These are phyloP conservation scores for Gallinago paraguaiae DNA, from an alignment of 2,113 vertebrate species.

Conservation along the genomic window DNA sequence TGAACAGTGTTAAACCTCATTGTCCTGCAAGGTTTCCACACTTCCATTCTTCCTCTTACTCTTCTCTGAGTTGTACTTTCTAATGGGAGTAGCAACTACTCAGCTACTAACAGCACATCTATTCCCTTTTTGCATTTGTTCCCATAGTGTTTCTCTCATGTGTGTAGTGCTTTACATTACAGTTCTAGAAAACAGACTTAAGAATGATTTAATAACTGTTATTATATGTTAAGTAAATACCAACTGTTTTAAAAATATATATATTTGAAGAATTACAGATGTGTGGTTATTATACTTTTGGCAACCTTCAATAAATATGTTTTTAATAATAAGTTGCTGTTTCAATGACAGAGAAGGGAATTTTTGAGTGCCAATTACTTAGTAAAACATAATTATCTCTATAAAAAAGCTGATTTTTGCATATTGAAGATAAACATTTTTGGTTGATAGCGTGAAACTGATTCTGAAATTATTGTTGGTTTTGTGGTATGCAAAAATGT, in stretches of 20 bases:
- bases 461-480: neutral
- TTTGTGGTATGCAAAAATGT: neutral
- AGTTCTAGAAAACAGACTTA: neutral
- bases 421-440: neutral
- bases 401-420: neutral
- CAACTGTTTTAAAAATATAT: neutral
- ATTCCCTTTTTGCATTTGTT: neutral
- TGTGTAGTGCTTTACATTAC: neutral
- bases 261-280: slow-evolving; percentile 37
- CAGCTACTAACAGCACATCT: neutral
- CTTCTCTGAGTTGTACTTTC: neutral
- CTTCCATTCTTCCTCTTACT: neutral
- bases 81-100: neutral
- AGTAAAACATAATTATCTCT: neutral
- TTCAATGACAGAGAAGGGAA: neutral
- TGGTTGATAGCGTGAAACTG: neutral
- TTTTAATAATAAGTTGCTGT: slow-evolving; percentile 11
- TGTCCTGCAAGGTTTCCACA: neutral
- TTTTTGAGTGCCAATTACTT: neutral
- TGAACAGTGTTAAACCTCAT: accelerated
- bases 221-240: slow-evolving; percentile 39
- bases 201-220: slow-evolving; percentile 22
- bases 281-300: slow-evolving; percentile 4
- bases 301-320: neutral
- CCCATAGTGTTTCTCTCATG: neutral